phyloP scores from a whole-genome alignment of 2,113 vertebrate genomes.

The Myotis brandtii region DNA sequence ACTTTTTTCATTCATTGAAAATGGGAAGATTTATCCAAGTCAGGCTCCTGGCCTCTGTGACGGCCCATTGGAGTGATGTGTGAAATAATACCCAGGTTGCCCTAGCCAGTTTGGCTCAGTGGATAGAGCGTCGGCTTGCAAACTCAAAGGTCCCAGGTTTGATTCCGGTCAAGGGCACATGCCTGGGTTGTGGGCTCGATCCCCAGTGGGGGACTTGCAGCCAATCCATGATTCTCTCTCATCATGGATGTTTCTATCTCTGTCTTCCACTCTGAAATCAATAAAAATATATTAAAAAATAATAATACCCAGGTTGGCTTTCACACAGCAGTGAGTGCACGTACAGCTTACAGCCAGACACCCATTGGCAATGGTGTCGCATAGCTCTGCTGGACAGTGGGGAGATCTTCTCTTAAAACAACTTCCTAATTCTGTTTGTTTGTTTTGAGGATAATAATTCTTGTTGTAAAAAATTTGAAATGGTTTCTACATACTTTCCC shows the following conservation, averaged over 20 bases:
- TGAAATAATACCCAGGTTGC: background rate
- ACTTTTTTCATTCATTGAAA: background rate
- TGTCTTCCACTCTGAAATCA: too few relatives aligned
- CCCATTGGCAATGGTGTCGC: background rate
- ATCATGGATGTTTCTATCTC: too few relatives aligned
- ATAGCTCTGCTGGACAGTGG: background rate
- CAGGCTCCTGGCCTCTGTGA: background rate
- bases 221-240: too few relatives aligned
- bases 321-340: background rate
- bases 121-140: too few relatives aligned
- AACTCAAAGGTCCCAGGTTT: too few relatives aligned
- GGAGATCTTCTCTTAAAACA: background rate
- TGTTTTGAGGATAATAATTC: background rate
- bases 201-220: too few relatives aligned
- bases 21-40: background rate
- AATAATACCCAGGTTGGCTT: background rate
- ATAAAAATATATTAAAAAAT: too few relatives aligned
- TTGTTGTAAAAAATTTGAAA: background rate
- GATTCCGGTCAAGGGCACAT: too few relatives aligned
- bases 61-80: background rate
- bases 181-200: too few relatives aligned
- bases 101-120: too few relatives aligned
- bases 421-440: background rate
- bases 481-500: background rate
- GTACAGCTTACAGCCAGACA: background rate